Percentiles rank a stretch among this genome's conserved stretches.
Conservation (phyloP, 2,113 vertebrate species). For the Hypomesus transpacificus region DNA sequence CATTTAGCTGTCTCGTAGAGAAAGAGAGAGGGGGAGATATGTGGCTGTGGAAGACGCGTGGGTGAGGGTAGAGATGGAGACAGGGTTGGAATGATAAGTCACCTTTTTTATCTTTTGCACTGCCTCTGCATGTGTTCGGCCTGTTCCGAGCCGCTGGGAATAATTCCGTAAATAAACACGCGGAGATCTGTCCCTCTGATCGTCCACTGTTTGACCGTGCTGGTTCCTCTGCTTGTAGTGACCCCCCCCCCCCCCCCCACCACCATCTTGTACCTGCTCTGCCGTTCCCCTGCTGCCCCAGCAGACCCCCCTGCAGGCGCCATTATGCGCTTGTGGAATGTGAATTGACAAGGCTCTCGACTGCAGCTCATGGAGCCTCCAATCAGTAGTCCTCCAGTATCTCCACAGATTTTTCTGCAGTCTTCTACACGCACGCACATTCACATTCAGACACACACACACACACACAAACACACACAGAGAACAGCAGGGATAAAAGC, state of each 20-base stretch:
- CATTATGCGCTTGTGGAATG: slow-evolving; percentile 66
- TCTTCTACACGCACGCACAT: slow-evolving; percentile 54
- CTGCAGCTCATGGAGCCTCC: slow-evolving; percentile 59
- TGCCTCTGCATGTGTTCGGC: too few relatives aligned
- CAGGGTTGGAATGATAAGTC: too few relatives aligned
- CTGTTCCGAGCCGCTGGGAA: too few relatives aligned
- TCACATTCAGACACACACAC: slow-evolving; percentile 33
- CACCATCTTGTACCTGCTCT: slow-evolving; percentile 56
- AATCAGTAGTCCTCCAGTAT: slow-evolving; percentile 63
- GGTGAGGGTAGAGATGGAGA: too few relatives aligned
- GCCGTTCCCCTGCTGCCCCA: slow-evolving; percentile 54
- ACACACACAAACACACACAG: slow-evolving; percentile 31
- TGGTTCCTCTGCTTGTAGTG: slow-evolving; percentile 54
- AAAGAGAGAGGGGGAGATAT: slow-evolving; percentile 49
- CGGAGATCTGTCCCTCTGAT: background rate
- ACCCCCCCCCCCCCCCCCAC: slow-evolving; percentile 40
- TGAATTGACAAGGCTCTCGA: slow-evolving; percentile 62
- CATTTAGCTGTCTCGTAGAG: slow-evolving; percentile 64
- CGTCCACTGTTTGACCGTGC: slow-evolving; percentile 20
- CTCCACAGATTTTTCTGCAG: slow-evolving; percentile 50
- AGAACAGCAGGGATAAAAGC: slow-evolving; percentile 70
- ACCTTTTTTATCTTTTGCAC: too few relatives aligned
- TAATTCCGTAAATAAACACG: background rate
- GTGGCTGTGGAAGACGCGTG: background rate
- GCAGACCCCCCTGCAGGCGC: slow-evolving; percentile 62